phyloP scores from a whole-genome alignment of 1,140 invertebrate species.

The Saxidomus purpurata region DNA sequence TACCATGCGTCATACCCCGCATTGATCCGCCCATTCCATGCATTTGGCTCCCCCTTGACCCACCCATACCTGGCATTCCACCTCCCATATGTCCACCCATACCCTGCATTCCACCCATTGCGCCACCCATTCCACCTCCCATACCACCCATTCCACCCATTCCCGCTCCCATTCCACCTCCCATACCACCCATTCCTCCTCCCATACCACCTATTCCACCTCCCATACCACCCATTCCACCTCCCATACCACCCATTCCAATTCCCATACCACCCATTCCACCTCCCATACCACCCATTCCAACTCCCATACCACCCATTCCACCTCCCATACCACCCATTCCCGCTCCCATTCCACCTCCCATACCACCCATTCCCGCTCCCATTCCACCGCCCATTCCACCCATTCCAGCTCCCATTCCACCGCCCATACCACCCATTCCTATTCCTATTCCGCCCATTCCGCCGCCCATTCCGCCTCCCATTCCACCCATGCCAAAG shows the following conservation, averaged over 20 bases:
- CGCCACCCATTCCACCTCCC: background rate
- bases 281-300: background rate
- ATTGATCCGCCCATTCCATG: background rate
- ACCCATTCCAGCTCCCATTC: background rate
- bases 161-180: background rate
- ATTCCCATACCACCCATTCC: background rate
- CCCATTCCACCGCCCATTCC: background rate
- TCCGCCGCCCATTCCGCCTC: background rate
- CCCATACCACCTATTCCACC: background rate
- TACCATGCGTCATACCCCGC: background rate
- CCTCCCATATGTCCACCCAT: background rate
- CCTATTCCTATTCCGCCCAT: background rate
- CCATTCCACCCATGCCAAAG: no score
- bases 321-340: constrained; percentile 1
- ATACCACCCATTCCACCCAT: background rate
- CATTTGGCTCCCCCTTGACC: background rate
- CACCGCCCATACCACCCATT: background rate
- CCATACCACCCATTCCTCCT: background rate
- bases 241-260: background rate
- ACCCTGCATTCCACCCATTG: background rate
- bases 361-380: background rate
- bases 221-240: no score
- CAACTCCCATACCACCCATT: background rate
- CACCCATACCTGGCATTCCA: background rate
- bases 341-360: background rate